Evolutionary conservation across 30 jellyfish, hydroid and myxozoan species (phyloP), one percentile per base, ranked within the genome.

Genomic region (Cassiopea xamachana): DNA sequence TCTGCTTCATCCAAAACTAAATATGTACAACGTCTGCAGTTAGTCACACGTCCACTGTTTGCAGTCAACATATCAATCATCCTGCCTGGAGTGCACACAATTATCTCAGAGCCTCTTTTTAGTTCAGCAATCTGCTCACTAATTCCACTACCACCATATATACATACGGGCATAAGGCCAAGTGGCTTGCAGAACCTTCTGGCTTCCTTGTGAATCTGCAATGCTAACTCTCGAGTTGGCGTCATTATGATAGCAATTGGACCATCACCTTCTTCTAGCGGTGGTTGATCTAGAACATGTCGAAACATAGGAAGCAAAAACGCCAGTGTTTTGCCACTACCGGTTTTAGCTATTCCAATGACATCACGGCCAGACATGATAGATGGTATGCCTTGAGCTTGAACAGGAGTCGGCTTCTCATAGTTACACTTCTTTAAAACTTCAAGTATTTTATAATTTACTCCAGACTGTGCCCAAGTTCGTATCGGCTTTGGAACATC

Each of bases 1-100:
- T 97, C 99, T 39, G 99, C 99, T 87, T 97, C 99, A 74, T 97
- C 99, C 81, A 97, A 78, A 9, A 97, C 99, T 12, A 97, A 69
- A 60, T 93, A 97, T 68, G 99, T 97, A 81, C 98, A 93, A 12
- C 99, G 96, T 15, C 99, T 92, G 71, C 99, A 97, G 73, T 97
- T 97, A 60, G 98, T 93, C 10, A 97, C 98, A 2, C 96, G 81
- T 13, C 99, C 99, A 69, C 94, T 90, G 84, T 97, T 97, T 9
- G 98, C 99, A 16, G 99, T 88, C 51, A 97, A 60, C 99, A 97
- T 97, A 85, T 97, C 99, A 82, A 97, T 97, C 99, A 97, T 93
- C 60, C 99, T 97, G 1, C 99, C 99, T 17, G 99, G 99, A 50
- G 99, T 97, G 69, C 99, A 97, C 59, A 97, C 98, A 50, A 94